Conservation (phyloP, 2,113 vertebrate genomes). For the Alethe diademata region DNA sequence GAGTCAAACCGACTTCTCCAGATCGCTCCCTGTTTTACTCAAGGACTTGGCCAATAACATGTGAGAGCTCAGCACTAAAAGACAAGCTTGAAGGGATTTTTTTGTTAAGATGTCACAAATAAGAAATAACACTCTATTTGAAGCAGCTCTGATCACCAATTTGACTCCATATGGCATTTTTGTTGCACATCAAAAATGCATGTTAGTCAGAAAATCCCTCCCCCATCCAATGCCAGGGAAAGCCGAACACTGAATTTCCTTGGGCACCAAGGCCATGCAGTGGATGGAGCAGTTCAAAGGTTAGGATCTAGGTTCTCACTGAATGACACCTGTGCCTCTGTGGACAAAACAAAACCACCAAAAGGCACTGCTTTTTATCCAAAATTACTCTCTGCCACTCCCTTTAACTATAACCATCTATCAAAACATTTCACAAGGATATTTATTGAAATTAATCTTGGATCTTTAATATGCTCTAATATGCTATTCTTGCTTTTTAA, state of each 20-base stretch:
- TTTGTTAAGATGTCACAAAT: not conserved
- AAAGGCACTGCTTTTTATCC: not conserved
- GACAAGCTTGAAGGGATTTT: not conserved
- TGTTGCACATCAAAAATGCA: slow-evolving; percentile 38
- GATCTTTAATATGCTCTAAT: not conserved
- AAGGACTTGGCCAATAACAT: not conserved
- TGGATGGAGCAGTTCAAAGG: not conserved
- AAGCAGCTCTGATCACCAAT: slow-evolving; percentile 24
- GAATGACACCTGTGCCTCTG: not conserved
- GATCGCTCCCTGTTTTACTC: not conserved
- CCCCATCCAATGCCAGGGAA: not conserved
- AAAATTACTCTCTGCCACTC: not conserved
- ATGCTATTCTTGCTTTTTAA: slow-evolving; percentile 17
- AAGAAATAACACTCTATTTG: slow-evolving; percentile 19
- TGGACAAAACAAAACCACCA: not conserved
- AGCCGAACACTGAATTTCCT: not conserved
- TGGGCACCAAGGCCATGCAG: not conserved
- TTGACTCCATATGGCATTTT: slow-evolving; percentile 41
- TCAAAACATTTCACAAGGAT: not conserved
- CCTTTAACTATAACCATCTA: not conserved
- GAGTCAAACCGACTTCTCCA: not conserved
- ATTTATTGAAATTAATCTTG: not conserved
- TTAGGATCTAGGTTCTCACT: not conserved
- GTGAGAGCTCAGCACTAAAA: not conserved
- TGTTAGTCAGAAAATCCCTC: slow-evolving; percentile 29